Percentiles rank a stretch among this genome's conserved stretches.
These are phyloP conservation scores for Circaetus gallicus DNA, from an alignment of 2,113 vertebrate species.

Conservation along the genomic window DNA sequence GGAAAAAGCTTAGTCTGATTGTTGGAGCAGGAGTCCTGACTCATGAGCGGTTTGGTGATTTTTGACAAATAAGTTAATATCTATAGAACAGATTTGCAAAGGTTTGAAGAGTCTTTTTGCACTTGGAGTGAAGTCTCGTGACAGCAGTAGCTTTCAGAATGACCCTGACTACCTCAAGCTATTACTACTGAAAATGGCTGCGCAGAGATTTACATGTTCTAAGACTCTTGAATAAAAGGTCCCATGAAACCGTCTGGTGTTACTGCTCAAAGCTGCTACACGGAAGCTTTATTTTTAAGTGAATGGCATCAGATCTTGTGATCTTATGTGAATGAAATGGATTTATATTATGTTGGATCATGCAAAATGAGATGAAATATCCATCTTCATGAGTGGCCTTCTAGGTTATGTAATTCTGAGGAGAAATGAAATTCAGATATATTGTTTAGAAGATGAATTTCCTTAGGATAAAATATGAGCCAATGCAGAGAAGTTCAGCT, in stretches of 20 bases:
- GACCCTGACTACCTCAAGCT: background rate
- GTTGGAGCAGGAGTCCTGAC: background rate
- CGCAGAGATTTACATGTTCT: background rate
- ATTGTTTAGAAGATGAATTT: background rate
- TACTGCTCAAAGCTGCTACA: background rate
- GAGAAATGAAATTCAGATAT: background rate
- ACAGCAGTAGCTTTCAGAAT: background rate
- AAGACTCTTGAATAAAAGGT: background rate
- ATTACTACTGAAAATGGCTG: background rate
- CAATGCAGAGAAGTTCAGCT: background rate
- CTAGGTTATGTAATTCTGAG: background rate
- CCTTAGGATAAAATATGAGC: background rate
- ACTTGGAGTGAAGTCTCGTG: rapidly evolving
- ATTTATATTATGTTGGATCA: background rate
- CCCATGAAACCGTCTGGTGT: background rate
- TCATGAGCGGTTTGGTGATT: background rate
- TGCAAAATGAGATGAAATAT: background rate
- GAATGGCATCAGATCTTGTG: background rate
- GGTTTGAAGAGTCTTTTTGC: background rate
- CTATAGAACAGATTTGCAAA: background rate
- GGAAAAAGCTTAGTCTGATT: background rate
- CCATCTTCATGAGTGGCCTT: background rate
- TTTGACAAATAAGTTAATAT: background rate
- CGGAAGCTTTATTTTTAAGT: background rate
- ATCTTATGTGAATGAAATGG: background rate